phyloP scores from a whole-genome alignment of 2,888 invertebrate genomes.

The Dolichopus griseipennis region DNA sequence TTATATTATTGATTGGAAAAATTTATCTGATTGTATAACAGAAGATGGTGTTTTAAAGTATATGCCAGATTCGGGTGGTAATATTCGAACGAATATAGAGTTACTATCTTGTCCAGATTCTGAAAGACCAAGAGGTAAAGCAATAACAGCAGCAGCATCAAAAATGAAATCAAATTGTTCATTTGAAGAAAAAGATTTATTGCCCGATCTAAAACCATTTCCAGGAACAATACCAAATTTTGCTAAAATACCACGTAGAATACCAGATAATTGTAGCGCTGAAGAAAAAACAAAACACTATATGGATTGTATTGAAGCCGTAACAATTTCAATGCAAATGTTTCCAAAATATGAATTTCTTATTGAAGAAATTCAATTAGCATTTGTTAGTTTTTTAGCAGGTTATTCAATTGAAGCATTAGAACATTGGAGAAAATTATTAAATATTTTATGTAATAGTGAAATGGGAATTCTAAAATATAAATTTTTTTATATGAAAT shows the following conservation, averaged over 20 bases:
- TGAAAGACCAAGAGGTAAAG: conserved; percentile 54
- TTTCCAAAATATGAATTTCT: conserved; percentile 54
- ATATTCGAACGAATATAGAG: conserved; percentile 70
- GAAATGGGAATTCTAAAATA: conserved; percentile 65
- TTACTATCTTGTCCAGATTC: conserved; percentile 62
- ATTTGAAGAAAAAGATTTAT: conserved; percentile 56
- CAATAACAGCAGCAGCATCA: conserved; percentile 15
- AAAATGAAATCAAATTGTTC: conserved; percentile 13
- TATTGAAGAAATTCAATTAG: conserved; percentile 83
- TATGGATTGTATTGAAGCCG: conserved; percentile 52
- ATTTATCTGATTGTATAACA: conserved; percentile 51
- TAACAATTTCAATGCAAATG: conserved; percentile 28
- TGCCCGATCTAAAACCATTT: conserved; percentile 73
- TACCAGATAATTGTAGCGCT: conserved; percentile 69
- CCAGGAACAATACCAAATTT: conserved; percentile 76
- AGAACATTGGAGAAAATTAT: conserved; percentile 91
- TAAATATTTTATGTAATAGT: conserved; percentile 69
- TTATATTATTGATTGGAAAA: conserved; percentile 75
- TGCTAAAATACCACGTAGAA: conserved; percentile 64
- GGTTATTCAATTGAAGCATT: conserved; percentile 91
- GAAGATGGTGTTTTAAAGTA: conserved; percentile 53
- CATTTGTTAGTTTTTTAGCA: conserved; percentile 84
- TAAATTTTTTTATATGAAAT: conserved; percentile 63
- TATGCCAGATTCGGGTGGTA: conserved; percentile 61
- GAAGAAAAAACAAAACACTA: conserved; percentile 78